Conservation (phyloP, 2,888 invertebrate genomes). For the Busseola fusca region DNA sequence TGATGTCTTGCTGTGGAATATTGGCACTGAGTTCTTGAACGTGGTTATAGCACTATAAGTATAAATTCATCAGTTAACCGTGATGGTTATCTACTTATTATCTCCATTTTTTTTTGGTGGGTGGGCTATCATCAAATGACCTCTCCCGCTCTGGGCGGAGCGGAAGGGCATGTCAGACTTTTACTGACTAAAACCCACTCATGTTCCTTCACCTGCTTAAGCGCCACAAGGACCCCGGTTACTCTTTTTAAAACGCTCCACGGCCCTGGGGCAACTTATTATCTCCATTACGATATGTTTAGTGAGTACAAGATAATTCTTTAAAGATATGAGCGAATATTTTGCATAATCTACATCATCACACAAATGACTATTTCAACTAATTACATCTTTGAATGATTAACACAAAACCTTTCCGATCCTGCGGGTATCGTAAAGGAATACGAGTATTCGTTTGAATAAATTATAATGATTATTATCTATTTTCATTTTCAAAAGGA, state of each 20-base stretch:
- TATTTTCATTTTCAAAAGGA: background rate
- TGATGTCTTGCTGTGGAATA: too few species aligned
- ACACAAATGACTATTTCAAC: background rate
- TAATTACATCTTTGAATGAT: background rate
- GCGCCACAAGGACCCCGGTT: too few species aligned
- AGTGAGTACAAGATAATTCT: background rate
- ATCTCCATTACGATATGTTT: background rate
- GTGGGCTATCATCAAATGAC: too few species aligned
- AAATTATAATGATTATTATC: slow-evolving; percentile 12
- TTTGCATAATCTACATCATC: background rate
- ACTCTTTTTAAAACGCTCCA: too few species aligned
- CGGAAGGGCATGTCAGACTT: too few species aligned
- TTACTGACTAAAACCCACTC: too few species aligned
- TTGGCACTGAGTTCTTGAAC: too few species aligned
- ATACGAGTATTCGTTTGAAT: slow-evolving; percentile 22
- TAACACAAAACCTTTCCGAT: background rate
- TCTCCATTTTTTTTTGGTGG: too few species aligned
- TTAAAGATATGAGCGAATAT: background rate
- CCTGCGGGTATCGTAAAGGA: background rate
- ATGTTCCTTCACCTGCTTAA: too few species aligned
- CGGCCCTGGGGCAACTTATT: too few species aligned
- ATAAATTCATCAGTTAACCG: background rate
- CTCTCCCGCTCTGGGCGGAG: too few species aligned
- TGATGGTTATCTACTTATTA: background rate
- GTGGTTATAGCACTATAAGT: too few species aligned